These are phyloP conservation scores for Baronia brevicornis DNA, from an alignment of 2,888 invertebrate genomes.

Conservation along the genomic window DNA sequence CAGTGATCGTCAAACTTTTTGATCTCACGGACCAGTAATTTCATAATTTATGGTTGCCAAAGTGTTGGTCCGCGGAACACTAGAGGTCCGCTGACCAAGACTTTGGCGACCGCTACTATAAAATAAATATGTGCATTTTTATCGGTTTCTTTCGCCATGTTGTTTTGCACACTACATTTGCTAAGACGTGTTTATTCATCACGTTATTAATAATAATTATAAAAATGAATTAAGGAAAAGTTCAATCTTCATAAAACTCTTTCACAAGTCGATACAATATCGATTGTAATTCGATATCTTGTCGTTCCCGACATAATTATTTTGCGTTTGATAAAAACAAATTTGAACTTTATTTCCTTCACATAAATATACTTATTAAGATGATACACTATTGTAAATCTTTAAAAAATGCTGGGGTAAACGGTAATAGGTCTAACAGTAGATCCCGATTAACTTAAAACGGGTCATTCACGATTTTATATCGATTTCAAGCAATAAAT, in stretches of 20 bases:
- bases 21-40: too few species aligned
- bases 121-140: too few species aligned
- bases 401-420: constrained; percentile 1
- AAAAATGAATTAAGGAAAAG: constrained; percentile 8
- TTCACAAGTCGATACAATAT: constrained; percentile 11
- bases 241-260: constrained; percentile 3
- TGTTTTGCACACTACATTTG: too few species aligned
- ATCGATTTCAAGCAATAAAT: constrained; percentile 27
- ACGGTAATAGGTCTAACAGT: constrained; percentile 4
- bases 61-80: too few species aligned
- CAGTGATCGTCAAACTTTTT: too few species aligned
- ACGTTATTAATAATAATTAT: too few species aligned
- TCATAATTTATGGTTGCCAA: too few species aligned
- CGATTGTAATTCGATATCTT: constrained; percentile 6
- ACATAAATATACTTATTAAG: not conserved
- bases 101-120: too few species aligned
- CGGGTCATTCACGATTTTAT: constrained; percentile 26
- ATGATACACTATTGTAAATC: not conserved
- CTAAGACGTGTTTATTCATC: too few species aligned
- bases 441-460: constrained; percentile 22
- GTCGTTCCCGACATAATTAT: not conserved
- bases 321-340: not conserved
- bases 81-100: too few species aligned
- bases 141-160: too few species aligned
- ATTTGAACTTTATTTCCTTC: not conserved